Conservation (phyloP, 2,888 invertebrate species). For the Macroteleia sp. region DNA sequence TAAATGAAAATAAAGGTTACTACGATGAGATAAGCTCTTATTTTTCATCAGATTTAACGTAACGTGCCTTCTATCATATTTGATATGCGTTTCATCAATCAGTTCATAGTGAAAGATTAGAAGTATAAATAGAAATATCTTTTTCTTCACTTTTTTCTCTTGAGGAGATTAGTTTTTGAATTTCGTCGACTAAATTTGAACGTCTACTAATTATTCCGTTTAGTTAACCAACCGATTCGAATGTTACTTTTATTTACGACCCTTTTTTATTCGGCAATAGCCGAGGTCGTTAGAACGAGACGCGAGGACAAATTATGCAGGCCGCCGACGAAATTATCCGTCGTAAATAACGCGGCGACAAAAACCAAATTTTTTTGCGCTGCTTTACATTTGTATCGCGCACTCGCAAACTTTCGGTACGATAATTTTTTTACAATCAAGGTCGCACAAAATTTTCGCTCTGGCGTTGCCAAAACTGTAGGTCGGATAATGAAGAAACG, state of each 20-base stretch:
- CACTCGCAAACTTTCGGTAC: not conserved
- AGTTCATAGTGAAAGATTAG: too few relatives aligned
- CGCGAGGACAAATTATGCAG: constrained; percentile 43
- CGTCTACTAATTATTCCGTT: constrained; percentile 42
- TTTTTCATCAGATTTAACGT: too few relatives aligned
- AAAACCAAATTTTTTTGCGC: constrained; percentile 28
- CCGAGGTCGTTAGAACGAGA: constrained; percentile 38
- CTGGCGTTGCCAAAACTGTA: too few relatives aligned
- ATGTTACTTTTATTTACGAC: constrained; percentile 41
- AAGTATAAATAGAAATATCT: too few relatives aligned
- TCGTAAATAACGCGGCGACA: constrained; percentile 43
- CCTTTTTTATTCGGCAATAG: constrained; percentile 36
- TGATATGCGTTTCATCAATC: too few relatives aligned
- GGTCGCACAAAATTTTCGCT: too few relatives aligned
- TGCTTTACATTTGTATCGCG: constrained; percentile 18
- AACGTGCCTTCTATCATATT: too few relatives aligned
- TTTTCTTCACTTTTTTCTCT: too few relatives aligned
- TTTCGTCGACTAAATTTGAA: constrained; percentile 15
- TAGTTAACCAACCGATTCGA: constrained; percentile 42
- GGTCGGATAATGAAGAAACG: too few relatives aligned
- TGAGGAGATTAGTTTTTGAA: too few relatives aligned
- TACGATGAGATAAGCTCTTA: too few relatives aligned
- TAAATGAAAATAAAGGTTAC: too few relatives aligned
- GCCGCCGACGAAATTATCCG: constrained; percentile 38
- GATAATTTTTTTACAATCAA: constrained; percentile 15